Base-by-base conservation (phyloP, 2,113 vertebrate species). In the Upupa epops region DNA sequence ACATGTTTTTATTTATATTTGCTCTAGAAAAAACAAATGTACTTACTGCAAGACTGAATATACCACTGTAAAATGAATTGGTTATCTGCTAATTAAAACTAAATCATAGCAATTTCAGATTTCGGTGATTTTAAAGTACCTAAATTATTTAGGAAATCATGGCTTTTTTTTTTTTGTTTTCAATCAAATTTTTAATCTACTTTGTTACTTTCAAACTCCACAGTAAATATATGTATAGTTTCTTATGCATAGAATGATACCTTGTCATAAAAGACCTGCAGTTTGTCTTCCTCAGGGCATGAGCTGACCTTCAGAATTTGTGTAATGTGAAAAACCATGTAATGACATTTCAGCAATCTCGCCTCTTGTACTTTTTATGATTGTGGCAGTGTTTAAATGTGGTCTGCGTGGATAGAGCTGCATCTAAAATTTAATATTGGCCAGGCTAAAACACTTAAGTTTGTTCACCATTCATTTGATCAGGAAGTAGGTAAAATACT, bases 1-100 rank as follows among this genome's bases (percentile, higher is more conserved):
- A 0, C 8, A 15, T 72, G 59, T 40, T 84, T 94, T 83, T 91
- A 66, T 61, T 75, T 87, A 26, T 66, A 34, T 4, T 72, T 79
- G 32, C 31, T 84, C 8, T 73, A 31, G 15, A 25, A 63, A 34
- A 84, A 58, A 46, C 24, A 24, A 36, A 28, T 2, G 2, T 22
- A 34, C 7, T 66, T 17, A 28, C 22, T 74, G n/a, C n/a, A n/a
- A n/a, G n/a, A n/a, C n/a, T n/a, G n/a, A n/a, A n/a, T n/a, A n/a
- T n/a, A n/a, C n/a, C n/a, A n/a, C n/a, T n/a, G 59, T 72, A 60
- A 84, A 79, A 82, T 10, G 24, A 73, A 40, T 45, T 60, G 9
- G 18, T 79, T 93, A 46, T 71, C 32, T 81, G 31, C 68, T 91
- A 81, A 92, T 88, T 94, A 83, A 91, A 91, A 78, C 49, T 36